Percentiles rank a stretch among this genome's conserved stretches.
Evolutionary conservation across 2,113 vertebrate species (phyloP).

Genomic region (Limanda limanda): DNA sequence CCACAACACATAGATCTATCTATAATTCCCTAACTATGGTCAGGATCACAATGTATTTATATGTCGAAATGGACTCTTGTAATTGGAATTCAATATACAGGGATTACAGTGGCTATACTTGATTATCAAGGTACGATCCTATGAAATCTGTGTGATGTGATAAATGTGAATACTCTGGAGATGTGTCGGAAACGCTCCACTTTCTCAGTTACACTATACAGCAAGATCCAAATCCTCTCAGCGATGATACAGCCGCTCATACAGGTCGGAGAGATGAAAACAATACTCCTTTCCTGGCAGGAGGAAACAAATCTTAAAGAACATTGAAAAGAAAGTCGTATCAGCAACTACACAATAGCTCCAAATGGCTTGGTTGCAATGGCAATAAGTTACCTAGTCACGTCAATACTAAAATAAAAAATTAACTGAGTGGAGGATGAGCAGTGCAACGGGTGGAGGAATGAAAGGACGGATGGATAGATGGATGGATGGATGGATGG

Average conservation of each 20-base stretch:
- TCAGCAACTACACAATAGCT: slow-evolving; percentile 60
- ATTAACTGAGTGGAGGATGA: slow-evolving; percentile 30
- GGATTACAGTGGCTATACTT: slow-evolving; percentile 77
- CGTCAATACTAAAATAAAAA: slow-evolving; percentile 46
- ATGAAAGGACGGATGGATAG: slow-evolving; percentile 9
- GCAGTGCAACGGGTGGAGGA: slow-evolving; percentile 54
- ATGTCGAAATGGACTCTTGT: slow-evolving; percentile 70
- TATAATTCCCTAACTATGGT: slow-evolving; percentile 78
- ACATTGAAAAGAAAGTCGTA: slow-evolving; percentile 24
- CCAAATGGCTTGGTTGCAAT: slow-evolving; percentile 64
- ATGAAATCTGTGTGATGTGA: slow-evolving; percentile 64
- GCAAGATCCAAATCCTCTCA: slow-evolving; percentile 67
- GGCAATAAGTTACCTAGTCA: slow-evolving; percentile 65
- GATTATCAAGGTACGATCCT: slow-evolving; percentile 75
- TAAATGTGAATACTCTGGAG: slow-evolving; percentile 55
- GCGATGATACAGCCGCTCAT: slow-evolving; percentile 43
- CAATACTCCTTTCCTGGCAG: slow-evolving; percentile 45
- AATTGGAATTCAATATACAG: slow-evolving; percentile 76
- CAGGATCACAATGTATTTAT: slow-evolving; percentile 76
- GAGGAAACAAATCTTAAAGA: slow-evolving; percentile 39
- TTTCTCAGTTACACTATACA: slow-evolving; percentile 66
- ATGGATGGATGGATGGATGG: slow-evolving; percentile 13
- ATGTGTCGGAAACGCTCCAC: slow-evolving; percentile 55
- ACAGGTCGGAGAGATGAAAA: slow-evolving; percentile 41
- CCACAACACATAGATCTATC: slow-evolving; percentile 75